Base-by-base conservation (phyloP, 2,797 vertebrate species). In the Gallinago stenura region DNA sequence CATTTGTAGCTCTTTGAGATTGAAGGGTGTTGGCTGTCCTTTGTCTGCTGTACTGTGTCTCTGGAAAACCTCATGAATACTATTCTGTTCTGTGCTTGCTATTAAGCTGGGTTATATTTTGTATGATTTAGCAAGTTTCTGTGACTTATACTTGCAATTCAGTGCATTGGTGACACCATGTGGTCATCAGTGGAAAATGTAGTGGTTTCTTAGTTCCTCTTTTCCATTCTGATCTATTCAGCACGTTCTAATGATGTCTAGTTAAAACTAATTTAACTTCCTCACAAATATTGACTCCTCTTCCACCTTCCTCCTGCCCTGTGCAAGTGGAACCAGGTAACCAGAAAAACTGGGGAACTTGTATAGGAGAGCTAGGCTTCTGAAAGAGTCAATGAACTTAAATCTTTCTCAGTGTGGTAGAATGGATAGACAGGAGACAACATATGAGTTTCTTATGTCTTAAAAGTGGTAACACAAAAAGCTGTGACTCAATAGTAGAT, bases 251-350 rank as follows among this genome's bases (percentile, higher is more conserved):
- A 11, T 30, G 9, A 26, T 26, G 14, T 48, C 12, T 58, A 10
- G 16, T 43, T 75, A 61, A 71, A 85, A 72, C 7, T 65, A 20
- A 22, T 72, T 60, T 58, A 14, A 53, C 1, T 0, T 69, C 21
- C 33, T 79, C 12, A n/a, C 16, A 33, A 19, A 8, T 20, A 20
- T 9, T 58, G 21, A 46, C 7, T 11, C 2, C 5, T 69, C 9
- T 22, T 68, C 16, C 41, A 24, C 22, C 4, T 76, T n/a, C 13
- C 9, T 4, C 1, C 15, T 0, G 0, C 5, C 9, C 18, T 1
- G 1, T 78, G 37, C 33, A 39, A 57, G 31, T 56, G 24, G 54
- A 92, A 45, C 8, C 19, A 62, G 14, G 46, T 31, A 73, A 65
- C 12, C 31, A 37, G 45, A 87, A 65, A 56, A 54, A 11, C 10